Evolutionary conservation across 2,113 vertebrate species (phyloP).

Genomic region (Chrysochloris asiatica): DNA sequence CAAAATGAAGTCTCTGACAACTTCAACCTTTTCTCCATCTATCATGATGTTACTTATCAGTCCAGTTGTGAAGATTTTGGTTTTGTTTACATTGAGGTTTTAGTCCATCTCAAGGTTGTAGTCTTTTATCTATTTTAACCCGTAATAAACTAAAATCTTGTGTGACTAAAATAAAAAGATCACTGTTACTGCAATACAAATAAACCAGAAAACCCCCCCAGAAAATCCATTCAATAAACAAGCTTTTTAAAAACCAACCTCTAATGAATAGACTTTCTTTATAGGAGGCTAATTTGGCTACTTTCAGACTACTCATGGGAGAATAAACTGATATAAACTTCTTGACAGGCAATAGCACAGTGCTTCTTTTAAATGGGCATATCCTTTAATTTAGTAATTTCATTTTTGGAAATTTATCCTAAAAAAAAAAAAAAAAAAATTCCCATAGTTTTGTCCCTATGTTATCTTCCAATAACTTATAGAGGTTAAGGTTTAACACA

Average conservation of each 20-base stretch:
- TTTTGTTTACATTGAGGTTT: too few species aligned
- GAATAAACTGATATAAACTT: constrained; percentile 33
- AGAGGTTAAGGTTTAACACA: too few species aligned
- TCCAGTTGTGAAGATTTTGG: too few species aligned
- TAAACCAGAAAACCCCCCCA: not conserved
- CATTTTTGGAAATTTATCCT: constrained; percentile 28
- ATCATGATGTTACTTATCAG: too few species aligned
- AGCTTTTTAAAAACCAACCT: constrained; percentile 17
- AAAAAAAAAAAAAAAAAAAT: too few species aligned
- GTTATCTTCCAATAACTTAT: too few species aligned
- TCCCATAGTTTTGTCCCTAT: too few species aligned
- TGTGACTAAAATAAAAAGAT: constrained; percentile 4
- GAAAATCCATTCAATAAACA: constrained; percentile 36
- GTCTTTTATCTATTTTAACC: constrained; percentile 17
- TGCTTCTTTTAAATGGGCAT: not conserved
- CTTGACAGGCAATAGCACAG: not conserved
- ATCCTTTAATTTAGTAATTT: too few species aligned
- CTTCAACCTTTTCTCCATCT: too few species aligned
- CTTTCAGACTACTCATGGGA: constrained; percentile 14
- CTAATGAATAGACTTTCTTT: not conserved
- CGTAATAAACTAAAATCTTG: constrained; percentile 29
- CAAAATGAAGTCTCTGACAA: too few species aligned
- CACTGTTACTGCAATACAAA: not conserved
- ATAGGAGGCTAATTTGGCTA: not conserved
- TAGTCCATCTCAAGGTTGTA: too few species aligned